Evolutionary conservation across 2,797 vertebrate genomes (phyloP).

Genomic region (Telmatherina bonti): DNA sequence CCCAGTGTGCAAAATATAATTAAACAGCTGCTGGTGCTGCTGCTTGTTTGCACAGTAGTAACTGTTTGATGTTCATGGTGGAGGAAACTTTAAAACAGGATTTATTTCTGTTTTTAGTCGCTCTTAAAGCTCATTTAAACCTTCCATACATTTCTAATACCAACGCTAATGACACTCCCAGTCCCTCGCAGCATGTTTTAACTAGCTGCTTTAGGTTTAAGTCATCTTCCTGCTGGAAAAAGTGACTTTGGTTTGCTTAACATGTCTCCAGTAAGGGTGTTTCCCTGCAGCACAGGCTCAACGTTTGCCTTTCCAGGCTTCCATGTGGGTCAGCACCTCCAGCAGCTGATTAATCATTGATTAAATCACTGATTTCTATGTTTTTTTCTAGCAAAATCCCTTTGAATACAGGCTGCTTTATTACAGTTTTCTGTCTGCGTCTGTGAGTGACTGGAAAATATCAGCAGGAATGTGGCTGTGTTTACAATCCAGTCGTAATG

Average conservation of each 20-base stretch:
- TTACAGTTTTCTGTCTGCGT: too few relatives aligned
- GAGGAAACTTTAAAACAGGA: background rate
- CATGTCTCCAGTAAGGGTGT: background rate
- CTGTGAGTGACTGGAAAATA: background rate
- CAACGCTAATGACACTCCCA: background rate
- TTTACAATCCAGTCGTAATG: too few relatives aligned
- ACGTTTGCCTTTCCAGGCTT: background rate
- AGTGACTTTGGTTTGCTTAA: slow-evolving; percentile 8
- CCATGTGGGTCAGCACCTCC: slow-evolving; percentile 3
- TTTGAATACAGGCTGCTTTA: background rate
- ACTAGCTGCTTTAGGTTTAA: slow-evolving; percentile 6
- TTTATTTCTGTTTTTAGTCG: background rate
- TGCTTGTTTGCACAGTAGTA: background rate
- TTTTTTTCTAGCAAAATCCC: background rate
- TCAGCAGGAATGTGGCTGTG: too few relatives aligned
- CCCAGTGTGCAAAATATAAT: background rate
- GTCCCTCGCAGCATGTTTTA: slow-evolving; percentile 19
- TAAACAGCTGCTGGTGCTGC: background rate
- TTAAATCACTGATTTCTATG: background rate
- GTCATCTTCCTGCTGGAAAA: slow-evolving; percentile 17
- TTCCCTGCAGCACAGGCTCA: background rate
- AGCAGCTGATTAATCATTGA: slow-evolving; percentile 9
- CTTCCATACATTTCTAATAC: background rate
- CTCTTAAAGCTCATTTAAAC: background rate
- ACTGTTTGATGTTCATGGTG: too few relatives aligned